Evolutionary conservation across 2,797 vertebrate species (phyloP).

Genomic region (Muscicapa comitata): DNA sequence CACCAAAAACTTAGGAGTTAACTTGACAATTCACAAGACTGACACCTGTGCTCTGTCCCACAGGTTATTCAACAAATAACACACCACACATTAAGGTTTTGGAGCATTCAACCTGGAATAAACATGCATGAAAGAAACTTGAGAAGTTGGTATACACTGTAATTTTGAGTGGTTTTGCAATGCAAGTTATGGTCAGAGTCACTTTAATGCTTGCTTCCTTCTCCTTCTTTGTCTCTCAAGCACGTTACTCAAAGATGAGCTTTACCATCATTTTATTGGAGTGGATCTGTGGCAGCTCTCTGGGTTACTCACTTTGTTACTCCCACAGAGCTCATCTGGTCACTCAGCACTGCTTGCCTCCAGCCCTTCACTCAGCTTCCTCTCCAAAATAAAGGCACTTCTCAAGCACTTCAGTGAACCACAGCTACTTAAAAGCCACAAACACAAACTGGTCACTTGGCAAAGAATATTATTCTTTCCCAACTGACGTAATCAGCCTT

Average conservation of each 20-base stretch:
- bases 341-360: background rate
- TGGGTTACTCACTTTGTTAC: background rate
- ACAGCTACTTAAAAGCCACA: background rate
- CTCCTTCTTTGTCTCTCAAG: background rate
- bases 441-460: background rate
- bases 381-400: background rate
- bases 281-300: background rate
- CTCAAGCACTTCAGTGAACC: background rate
- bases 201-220: background rate
- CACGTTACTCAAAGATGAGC: background rate
- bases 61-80: background rate
- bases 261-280: background rate
- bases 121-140: background rate
- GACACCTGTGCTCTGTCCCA: background rate
- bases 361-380: background rate
- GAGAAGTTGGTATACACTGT: background rate
- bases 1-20: background rate
- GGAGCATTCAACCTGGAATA: background rate
- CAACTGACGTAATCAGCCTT: background rate
- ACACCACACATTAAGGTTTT: fast-evolving
- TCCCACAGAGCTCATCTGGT: background rate
- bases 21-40: background rate
- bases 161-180: background rate
- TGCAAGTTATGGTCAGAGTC: background rate
- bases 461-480: background rate